phyloP scores from a whole-genome alignment of 2,797 vertebrate species.

The Sylvilagus floridanus region DNA sequence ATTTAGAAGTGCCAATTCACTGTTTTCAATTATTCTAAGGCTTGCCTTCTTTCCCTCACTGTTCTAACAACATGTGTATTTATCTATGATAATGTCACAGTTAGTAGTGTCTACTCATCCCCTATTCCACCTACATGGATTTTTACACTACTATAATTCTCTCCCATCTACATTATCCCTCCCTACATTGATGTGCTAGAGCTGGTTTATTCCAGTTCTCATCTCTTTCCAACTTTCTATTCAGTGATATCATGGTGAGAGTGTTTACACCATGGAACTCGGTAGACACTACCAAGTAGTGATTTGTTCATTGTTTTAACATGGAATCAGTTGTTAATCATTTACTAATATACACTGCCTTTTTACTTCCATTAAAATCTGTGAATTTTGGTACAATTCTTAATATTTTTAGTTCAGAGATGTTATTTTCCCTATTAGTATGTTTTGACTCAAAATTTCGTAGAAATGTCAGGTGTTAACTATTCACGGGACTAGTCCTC shows the following conservation, averaged over 20 bases:
- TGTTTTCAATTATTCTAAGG: neutral
- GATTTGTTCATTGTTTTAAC: slow-evolving; percentile 14
- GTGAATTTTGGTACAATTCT: neutral
- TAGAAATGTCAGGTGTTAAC: slow-evolving; percentile 8
- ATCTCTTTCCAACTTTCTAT: neutral
- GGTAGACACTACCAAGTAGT: neutral
- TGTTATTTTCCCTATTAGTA: neutral
- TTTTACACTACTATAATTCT: neutral
- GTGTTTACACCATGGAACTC: neutral
- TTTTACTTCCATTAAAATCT: slow-evolving; percentile 51
- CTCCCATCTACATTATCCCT: neutral
- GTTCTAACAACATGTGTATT: slow-evolving; percentile 3
- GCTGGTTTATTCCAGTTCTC: neutral
- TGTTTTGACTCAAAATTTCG: neutral
- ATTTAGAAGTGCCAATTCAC: slow-evolving; percentile 30
- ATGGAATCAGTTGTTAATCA: slow-evolving; percentile 19
- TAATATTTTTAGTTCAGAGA: slow-evolving; percentile 7
- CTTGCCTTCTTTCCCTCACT: neutral
- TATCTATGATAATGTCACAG: slow-evolving; percentile 10
- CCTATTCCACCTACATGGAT: neutral
- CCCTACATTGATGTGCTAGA: neutral
- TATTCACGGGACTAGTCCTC: neutral
- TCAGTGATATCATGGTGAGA: neutral
- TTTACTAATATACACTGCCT: neutral
- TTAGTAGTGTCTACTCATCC: neutral